phyloP scores from a whole-genome alignment of 2,888 invertebrate genomes.

The Galeruca laticollis region DNA sequence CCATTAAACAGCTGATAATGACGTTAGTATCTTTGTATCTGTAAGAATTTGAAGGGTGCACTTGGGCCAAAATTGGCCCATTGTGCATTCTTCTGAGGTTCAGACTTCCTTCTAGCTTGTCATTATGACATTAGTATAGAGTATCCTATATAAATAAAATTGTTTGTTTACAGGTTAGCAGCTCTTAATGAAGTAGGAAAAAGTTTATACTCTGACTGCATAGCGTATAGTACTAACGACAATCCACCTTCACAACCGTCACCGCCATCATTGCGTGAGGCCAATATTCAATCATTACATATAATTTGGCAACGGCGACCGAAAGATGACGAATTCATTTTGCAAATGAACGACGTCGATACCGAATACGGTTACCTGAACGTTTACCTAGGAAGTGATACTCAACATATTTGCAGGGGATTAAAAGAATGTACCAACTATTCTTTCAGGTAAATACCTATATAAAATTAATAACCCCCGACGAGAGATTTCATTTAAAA shows the following conservation, averaged over 20 bases:
- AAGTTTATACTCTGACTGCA: conserved; percentile 78
- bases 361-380: conserved; percentile 67
- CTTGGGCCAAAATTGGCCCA: too few species aligned
- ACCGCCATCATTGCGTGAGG: conserved; percentile 78
- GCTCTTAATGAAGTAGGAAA: conserved; percentile 86
- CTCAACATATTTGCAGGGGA: conserved; percentile 27
- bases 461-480: neutral
- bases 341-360: conserved; percentile 79
- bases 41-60: too few species aligned
- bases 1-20: too few species aligned
- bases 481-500: neutral
- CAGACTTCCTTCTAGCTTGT: too few species aligned
- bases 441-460: conserved; percentile 29
- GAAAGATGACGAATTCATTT: conserved; percentile 83
- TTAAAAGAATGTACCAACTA: conserved; percentile 32
- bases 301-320: conserved; percentile 82
- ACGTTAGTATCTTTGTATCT: too few species aligned
- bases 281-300: conserved; percentile 74
- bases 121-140: too few species aligned
- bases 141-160: neutral
- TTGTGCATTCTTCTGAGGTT: too few species aligned
- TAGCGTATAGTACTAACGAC: conserved; percentile 80
- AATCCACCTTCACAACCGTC: conserved; percentile 83
- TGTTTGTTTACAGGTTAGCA: conserved; percentile 71
- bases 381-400: conserved; percentile 82